Evolutionary conservation across 2,113 vertebrate species (phyloP).

Genomic region (Vicugna pacos): DNA sequence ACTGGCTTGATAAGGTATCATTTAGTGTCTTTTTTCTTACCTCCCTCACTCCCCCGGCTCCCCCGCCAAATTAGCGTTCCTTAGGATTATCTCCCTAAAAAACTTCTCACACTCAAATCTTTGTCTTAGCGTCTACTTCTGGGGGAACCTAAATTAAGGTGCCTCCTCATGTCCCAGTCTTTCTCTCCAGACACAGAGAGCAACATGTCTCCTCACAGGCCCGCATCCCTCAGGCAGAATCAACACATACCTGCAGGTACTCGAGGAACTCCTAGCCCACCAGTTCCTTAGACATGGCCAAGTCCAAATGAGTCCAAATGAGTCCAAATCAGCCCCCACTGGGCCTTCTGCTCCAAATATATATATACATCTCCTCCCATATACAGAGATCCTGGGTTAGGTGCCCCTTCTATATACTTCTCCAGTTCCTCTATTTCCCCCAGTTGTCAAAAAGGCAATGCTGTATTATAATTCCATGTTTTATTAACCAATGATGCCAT

Average conservation of each 20-base stretch:
- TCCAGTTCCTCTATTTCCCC: neutral
- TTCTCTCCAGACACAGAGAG: neutral
- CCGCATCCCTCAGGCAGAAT: neutral
- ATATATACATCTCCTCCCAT: neutral
- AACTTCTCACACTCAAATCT: neutral
- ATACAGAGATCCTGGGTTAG: neutral
- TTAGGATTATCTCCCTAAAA: neutral
- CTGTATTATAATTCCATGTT: neutral
- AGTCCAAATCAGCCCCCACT: neutral
- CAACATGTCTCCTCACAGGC: neutral
- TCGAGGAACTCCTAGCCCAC: neutral
- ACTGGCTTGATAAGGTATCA: neutral
- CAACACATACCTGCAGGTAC: neutral
- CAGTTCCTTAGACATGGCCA: neutral
- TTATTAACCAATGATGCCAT: neutral
- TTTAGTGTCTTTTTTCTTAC: conserved; percentile 6
- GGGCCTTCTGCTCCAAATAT: neutral
- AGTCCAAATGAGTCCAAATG: neutral
- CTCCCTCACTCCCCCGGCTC: neutral
- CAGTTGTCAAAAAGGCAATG: neutral
- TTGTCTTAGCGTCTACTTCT: neutral
- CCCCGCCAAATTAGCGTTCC: neutral
- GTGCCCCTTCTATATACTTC: neutral
- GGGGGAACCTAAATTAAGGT: neutral
- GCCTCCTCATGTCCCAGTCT: neutral